Evolutionary conservation across 2,888 invertebrate species (phyloP).

Genomic region (Aspidapion aeneum): DNA sequence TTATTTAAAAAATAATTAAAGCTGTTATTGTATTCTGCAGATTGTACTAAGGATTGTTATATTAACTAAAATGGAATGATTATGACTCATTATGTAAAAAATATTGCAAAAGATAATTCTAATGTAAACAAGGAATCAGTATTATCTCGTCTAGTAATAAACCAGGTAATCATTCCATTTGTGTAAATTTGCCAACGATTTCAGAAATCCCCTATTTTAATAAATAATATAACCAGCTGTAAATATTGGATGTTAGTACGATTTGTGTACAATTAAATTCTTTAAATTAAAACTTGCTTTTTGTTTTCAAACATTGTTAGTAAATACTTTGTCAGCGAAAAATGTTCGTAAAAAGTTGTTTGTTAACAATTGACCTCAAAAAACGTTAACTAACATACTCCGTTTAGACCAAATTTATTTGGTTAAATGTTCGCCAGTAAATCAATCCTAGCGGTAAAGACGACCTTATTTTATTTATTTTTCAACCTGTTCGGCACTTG

Average conservation of each 20-base stretch:
- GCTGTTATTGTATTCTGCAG: conserved; percentile 29
- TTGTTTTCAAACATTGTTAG: no score
- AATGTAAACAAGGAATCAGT: conserved; percentile 33
- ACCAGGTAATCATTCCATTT: conserved; percentile 36
- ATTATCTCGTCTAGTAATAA: conserved; percentile 38
- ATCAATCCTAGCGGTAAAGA: no score
- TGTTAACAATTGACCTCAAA: no score
- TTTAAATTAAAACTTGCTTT: neutral
- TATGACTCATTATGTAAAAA: neutral
- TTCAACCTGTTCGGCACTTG: no score
- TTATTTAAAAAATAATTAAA: conserved; percentile 29
- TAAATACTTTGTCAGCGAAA: no score
- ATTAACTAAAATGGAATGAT: conserved; percentile 25
- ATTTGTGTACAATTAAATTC: conserved; percentile 43
- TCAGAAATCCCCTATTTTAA: conserved; percentile 46
- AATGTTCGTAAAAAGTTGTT: no score
- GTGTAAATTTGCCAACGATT: conserved; percentile 33
- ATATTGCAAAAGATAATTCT: conserved; percentile 33
- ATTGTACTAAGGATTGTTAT: conserved; percentile 27
- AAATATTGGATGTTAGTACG: conserved; percentile 49
- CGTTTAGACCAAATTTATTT: no score
- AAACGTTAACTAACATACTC: no score
- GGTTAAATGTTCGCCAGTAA: no score
- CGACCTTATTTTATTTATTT: no score
- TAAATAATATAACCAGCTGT: conserved; percentile 48